A percentile compares a stretch with the other conserved stretches of the same genome.
phyloP scores from a whole-genome alignment of 2,888 invertebrate species.

The Sesia bembeciformis region DNA sequence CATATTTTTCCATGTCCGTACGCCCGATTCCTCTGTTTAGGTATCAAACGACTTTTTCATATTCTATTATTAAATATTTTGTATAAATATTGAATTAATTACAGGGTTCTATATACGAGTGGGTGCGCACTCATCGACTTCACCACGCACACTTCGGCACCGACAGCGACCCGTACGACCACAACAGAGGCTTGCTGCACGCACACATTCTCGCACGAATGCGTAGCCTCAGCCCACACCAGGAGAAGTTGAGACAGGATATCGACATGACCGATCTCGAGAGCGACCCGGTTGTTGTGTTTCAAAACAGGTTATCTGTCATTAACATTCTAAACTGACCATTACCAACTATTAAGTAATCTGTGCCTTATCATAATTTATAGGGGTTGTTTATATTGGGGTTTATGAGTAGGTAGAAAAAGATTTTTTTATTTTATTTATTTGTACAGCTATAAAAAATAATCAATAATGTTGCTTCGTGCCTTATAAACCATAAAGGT shows the following conservation, averaged over 20 bases:
- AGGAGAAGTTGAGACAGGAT: slow-evolving; percentile 75
- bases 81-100: slow-evolving; percentile 10
- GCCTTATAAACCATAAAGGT: too few relatives aligned
- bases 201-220: slow-evolving; percentile 85
- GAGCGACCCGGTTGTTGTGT: slow-evolving; percentile 83
- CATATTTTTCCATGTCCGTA: too few relatives aligned
- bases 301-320: slow-evolving; percentile 80
- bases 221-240: slow-evolving; percentile 76
- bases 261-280: slow-evolving; percentile 89
- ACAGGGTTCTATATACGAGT: slow-evolving; percentile 88
- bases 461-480: too few relatives aligned
- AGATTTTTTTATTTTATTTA: too few relatives aligned
- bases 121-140: slow-evolving; percentile 86
- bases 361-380: too few relatives aligned
- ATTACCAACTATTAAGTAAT: too few relatives aligned
- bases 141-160: slow-evolving; percentile 87
- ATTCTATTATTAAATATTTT: too few relatives aligned
- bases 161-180: slow-evolving; percentile 86
- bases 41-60: too few relatives aligned
- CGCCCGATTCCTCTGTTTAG: too few relatives aligned
- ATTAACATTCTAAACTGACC: slow-evolving; percentile 72
- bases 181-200: slow-evolving; percentile 85
- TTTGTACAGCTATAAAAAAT: too few relatives aligned
- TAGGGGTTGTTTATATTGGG: too few relatives aligned
- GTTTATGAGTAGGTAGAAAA: too few relatives aligned